A percentile compares a stretch with the other conserved stretches of the same genome.
phyloP scores from a whole-genome alignment of 2,113 vertebrate genomes.

The Urocynchramus pylzowi region DNA sequence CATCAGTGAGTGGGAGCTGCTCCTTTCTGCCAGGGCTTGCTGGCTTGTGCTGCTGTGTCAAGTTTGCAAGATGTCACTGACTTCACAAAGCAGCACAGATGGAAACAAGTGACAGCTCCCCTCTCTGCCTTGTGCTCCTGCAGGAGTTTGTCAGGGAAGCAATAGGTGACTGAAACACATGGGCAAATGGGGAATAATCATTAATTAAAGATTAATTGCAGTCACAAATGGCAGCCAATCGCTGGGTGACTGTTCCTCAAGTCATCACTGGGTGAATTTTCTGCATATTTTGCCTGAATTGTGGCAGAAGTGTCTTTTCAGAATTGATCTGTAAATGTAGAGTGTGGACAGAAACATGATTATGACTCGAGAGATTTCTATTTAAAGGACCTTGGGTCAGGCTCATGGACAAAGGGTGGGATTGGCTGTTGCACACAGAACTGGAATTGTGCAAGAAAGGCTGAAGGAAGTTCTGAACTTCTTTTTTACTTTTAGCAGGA shows the following conservation, averaged over 20 bases:
- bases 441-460: background rate
- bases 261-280: background rate
- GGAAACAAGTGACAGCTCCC: background rate
- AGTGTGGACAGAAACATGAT: background rate
- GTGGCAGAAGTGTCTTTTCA: background rate
- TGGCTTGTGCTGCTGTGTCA: background rate
- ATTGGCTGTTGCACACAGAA: background rate
- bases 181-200: background rate
- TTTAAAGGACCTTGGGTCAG: background rate
- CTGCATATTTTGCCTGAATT: background rate
- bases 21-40: background rate
- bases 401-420: background rate
- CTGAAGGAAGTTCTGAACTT: background rate
- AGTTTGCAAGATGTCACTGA: background rate
- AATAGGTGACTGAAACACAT: background rate
- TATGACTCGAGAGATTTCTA: background rate
- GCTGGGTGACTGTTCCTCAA: background rate
- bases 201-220: background rate
- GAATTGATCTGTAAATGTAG: background rate
- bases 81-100: background rate
- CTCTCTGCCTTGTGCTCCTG: background rate
- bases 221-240: background rate
- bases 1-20: background rate
- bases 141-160: background rate
- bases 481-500: background rate